A percentile compares a stretch with the other conserved stretches of the same genome.
Evolutionary conservation across 2,888 invertebrate species (phyloP).

Genomic region (Apamea monoglypha): DNA sequence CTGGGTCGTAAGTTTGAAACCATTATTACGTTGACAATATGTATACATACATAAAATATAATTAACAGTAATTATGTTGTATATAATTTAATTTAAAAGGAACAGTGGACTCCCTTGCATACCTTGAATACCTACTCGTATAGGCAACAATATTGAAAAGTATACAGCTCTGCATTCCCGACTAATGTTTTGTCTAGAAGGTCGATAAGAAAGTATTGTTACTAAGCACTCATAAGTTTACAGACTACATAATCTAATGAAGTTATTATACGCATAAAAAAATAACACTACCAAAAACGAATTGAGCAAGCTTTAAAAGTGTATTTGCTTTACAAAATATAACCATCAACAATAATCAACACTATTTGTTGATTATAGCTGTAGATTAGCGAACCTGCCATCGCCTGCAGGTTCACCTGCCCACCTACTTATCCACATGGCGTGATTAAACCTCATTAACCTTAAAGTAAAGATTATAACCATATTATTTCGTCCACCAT

Average conservation of each 20-base stretch:
- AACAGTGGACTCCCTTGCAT: no score
- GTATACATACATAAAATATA: no score
- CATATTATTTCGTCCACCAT: conserved; percentile 50
- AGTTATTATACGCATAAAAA: neutral
- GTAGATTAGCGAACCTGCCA: conserved; percentile 44
- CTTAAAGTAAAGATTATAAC: conserved; percentile 39
- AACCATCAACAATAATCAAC: conserved; percentile 28
- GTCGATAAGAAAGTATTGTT: conserved; percentile 25
- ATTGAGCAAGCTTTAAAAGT: neutral
- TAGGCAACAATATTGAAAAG: neutral
- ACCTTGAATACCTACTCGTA: no score
- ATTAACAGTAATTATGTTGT: no score
- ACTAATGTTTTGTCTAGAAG: conserved; percentile 29
- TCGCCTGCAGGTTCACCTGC: conserved; percentile 29
- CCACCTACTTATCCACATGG: conserved; percentile 42
- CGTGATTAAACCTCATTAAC: conserved; percentile 62
- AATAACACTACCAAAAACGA: neutral
- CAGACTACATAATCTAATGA: neutral
- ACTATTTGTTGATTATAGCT: conserved; percentile 22
- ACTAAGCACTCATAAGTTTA: neutral
- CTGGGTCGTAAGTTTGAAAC: no score
- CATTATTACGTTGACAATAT: no score
- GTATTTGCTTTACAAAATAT: conserved; percentile 20
- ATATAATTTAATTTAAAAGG: no score
- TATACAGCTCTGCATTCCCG: neutral